A percentile compares a stretch with the other conserved stretches of the same genome.
Evolutionary conservation across 2,113 vertebrate genomes (phyloP).

Genomic region (Machaerirhynchus nigripectus): DNA sequence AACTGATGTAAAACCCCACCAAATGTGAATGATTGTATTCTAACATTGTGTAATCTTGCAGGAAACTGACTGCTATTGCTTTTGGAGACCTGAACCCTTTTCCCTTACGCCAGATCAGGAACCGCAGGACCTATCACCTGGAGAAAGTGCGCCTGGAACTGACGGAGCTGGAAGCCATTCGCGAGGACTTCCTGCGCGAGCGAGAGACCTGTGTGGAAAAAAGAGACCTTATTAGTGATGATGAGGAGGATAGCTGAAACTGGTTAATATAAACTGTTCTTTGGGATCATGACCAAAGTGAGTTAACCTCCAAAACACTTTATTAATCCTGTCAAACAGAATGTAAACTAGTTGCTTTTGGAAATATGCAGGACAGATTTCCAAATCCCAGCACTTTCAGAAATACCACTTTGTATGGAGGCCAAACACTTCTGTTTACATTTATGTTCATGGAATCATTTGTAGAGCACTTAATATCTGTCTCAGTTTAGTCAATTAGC

Average conservation of each 20-base stretch:
- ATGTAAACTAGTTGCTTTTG: conserved; percentile 7
- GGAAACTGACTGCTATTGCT: conserved; percentile 89
- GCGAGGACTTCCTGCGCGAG: conserved; percentile 91
- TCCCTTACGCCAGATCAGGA: conserved; percentile 93
- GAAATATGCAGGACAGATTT: conserved; percentile 61
- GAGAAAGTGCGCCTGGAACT: conserved; percentile 95
- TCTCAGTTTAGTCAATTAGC: neutral
- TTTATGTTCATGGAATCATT: neutral
- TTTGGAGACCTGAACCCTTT: conserved; percentile 98
- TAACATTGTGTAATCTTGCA: conserved; percentile 25
- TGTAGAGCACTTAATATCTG: conserved; percentile 7
- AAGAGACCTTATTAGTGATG: conserved; percentile 89
- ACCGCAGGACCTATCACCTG: conserved; percentile 89
- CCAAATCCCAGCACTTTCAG: conserved; percentile 43
- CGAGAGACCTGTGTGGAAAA: conserved; percentile 84
- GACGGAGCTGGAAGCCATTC: conserved; percentile 91
- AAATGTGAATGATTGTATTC: neutral
- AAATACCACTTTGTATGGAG: neutral
- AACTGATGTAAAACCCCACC: neutral
- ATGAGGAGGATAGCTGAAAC: conserved; percentile 88
- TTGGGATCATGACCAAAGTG: conserved; percentile 36
- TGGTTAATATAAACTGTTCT: neutral
- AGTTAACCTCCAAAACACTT: neutral
- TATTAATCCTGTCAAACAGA: neutral
- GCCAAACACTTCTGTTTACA: conserved; percentile 45